Conservation (phyloP, 2,888 invertebrate species). For the Lasioglossum lativentre region DNA sequence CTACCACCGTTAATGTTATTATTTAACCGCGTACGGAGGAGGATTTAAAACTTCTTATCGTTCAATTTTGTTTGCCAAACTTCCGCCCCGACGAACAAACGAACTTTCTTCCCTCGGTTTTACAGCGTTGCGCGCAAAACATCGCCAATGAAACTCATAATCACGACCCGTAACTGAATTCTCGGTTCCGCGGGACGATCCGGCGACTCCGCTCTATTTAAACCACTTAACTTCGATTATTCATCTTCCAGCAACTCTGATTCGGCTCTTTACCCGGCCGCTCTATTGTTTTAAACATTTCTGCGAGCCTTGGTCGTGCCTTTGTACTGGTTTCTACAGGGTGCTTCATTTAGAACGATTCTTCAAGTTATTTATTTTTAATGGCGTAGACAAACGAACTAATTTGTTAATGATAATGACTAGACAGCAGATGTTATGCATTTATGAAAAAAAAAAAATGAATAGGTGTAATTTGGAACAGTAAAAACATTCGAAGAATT, state of each 20-base stretch:
- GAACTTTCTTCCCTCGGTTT: constrained; percentile 12
- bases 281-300: no score
- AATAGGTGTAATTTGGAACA: no score
- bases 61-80: constrained; percentile 30
- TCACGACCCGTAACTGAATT: not conserved
- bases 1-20: constrained; percentile 25
- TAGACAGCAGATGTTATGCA: no score
- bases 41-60: constrained; percentile 48
- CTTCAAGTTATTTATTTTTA: no score
- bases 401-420: no score
- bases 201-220: not conserved
- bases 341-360: no score
- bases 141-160: constrained; percentile 15
- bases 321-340: no score
- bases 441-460: no score
- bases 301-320: no score
- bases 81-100: not conserved
- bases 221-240: not conserved
- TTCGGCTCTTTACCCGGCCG: not conserved
- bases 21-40: constrained; percentile 26
- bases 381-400: no score
- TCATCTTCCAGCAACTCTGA: not conserved
- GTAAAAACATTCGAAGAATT: no score
- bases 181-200: not conserved
- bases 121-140: constrained; percentile 19